These are phyloP conservation scores for Hexactinellida sp. DNA, from an alignment of 37 sponge, comb jelly and placozoan species.

Conservation along the genomic window DNA sequence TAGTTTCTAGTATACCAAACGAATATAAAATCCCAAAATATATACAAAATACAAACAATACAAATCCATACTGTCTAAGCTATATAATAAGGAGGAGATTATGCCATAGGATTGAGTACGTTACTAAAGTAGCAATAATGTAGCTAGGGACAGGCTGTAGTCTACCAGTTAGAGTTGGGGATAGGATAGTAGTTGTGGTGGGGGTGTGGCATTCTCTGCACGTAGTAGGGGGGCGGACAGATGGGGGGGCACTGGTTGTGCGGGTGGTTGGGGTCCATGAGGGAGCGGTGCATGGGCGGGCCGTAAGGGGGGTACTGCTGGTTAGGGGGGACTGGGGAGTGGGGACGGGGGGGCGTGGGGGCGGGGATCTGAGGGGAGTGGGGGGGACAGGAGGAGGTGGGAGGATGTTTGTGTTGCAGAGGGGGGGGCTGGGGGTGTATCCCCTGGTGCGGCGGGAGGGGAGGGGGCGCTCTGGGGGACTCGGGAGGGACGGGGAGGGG, in stretches of 20 bases:
- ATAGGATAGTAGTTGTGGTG: not conserved
- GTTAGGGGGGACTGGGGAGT: slow-evolving; percentile 5
- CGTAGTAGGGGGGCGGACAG: not conserved
- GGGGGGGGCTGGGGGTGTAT: not conserved
- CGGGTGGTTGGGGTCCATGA: not conserved
- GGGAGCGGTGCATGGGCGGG: not conserved
- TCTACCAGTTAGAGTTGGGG: slow-evolving; percentile 13
- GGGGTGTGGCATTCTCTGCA: not conserved
- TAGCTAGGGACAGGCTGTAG: not conserved
- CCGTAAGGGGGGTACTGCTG: slow-evolving; percentile 2
- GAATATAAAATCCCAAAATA: slow-evolving; percentile 13
- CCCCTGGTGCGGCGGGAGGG: not conserved
- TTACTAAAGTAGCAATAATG: not conserved
- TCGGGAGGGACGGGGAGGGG: not conserved
- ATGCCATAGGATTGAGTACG: slow-evolving; percentile 1
- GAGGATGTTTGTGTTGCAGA: not conserved
- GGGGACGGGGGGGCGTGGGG: not conserved
- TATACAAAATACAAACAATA: slow-evolving; percentile 7
- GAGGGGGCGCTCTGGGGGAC: not conserved
- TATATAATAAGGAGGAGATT: slow-evolving; percentile 3
- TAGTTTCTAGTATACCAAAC: not conserved
- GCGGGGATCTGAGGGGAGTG: not conserved
- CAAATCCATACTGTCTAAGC: not conserved
- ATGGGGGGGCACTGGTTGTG: not conserved
- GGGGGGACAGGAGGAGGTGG: not conserved